Evolutionary conservation across 2,888 invertebrate genomes (phyloP), one percentile per base, ranked within the genome.

Genomic region (Coronaproctus castanopsis): DNA sequence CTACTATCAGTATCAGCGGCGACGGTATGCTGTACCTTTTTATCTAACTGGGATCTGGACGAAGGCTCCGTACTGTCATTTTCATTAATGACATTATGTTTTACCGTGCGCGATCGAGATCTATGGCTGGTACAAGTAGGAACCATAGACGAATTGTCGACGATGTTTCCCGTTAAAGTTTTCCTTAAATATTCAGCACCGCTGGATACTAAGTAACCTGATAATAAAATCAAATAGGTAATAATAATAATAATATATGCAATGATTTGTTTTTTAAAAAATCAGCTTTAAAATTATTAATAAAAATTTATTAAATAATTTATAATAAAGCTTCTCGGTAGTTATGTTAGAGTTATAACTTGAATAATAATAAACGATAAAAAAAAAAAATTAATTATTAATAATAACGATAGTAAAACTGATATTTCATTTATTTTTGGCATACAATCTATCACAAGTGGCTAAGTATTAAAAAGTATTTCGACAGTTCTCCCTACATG

Each of bases 131-230:
- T 14, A 36, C 8, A 36, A 8, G 36, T 8, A 8, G 36, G 14
- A 14, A 5, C 14, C 14, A 14, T 14, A 8, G 36, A 36, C 14
- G 5, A 5, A 14, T 14, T 36, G 23, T 59, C 59, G 14, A 59
- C 10, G 2, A 59, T 24, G 24, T 56, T 55, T 21, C 63, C 63
- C n/a, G 62, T 61, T 49, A 82, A 75, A 18, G 80, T 80, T 49
- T 81, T 76, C 62, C 78, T 76, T 20, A 83, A 71, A 54, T 83
- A 71, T 67, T 82, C 81, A 0, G 83, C 82, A 19, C 83, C 81
- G 14, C 78, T 79, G 54, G 78, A 77, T 49, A 83, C 71, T 18
- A 82, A 69, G 14, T 79, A 75, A 60, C 78, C 75, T 61, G 66
- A 57, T 57, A 59, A 63, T n/a, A n/a, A n/a, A 68, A 60, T 1